These are phyloP conservation scores for Temnothorax unifasciatus DNA, from an alignment of 2,888 invertebrate genomes.

Conservation along the genomic window DNA sequence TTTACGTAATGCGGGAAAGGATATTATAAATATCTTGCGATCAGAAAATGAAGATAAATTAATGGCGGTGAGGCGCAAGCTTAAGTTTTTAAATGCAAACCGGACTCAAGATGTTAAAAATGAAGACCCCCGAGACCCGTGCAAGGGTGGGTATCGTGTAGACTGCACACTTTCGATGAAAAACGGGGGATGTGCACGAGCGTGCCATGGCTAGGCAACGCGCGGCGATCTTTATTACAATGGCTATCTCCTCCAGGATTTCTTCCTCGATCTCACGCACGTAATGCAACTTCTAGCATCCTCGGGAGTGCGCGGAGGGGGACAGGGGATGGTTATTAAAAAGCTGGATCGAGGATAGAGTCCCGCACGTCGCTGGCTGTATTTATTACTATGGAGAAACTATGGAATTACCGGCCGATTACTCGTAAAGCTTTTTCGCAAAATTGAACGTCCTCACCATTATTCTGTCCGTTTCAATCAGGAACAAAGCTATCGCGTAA, in stretches of 20 bases:
- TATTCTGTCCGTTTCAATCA: conserved; percentile 16
- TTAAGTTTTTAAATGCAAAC: conserved; percentile 27
- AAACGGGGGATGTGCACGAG: conserved; percentile 46
- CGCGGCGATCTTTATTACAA: conserved; percentile 53
- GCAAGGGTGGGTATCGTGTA: conserved; percentile 37
- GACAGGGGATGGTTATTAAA: conserved; percentile 43
- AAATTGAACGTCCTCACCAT: neutral
- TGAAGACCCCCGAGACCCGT: conserved; percentile 24
- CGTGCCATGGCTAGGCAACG: conserved; percentile 30
- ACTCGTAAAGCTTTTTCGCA: conserved; percentile 29
- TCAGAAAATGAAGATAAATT: conserved; percentile 22
- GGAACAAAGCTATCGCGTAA: neutral
- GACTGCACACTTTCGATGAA: conserved; percentile 31
- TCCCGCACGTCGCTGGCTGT: conserved; percentile 29
- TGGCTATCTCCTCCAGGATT: conserved; percentile 43
- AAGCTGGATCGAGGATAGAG: conserved; percentile 38
- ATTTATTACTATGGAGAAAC: conserved; percentile 43
- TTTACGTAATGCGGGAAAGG: neutral
- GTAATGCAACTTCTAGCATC: conserved; percentile 34
- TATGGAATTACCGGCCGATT: conserved; percentile 32
- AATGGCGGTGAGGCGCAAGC: neutral
- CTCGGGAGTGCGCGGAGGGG: conserved; percentile 31
- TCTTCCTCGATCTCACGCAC: conserved; percentile 53
- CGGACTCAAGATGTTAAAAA: conserved; percentile 40
- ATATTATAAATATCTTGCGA: neutral